phyloP scores from a whole-genome alignment of 2,113 vertebrate genomes.

The Hymenochirus boettgeri region DNA sequence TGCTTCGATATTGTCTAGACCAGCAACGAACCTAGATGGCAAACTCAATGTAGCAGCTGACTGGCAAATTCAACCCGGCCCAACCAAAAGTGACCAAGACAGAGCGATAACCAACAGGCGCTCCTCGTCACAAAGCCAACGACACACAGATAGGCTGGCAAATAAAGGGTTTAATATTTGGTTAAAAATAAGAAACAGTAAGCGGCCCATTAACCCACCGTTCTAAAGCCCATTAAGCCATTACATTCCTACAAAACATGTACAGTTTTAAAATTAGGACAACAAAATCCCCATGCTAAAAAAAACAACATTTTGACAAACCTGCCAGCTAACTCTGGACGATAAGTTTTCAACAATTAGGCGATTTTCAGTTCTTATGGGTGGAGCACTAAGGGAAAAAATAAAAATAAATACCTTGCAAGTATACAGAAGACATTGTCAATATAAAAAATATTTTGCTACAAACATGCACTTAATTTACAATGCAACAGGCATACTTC shows the following conservation, averaged over 20 bases:
- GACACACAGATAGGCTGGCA: constrained; percentile 98
- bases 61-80: constrained; percentile 91
- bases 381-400: constrained; percentile 71
- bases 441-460: no score
- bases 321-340: constrained; percentile 96
- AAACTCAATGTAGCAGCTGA: constrained; percentile 89
- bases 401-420: no score
- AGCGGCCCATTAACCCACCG: constrained; percentile 9
- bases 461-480: no score
- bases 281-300: constrained; percentile 10
- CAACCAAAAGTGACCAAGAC: constrained; percentile 98
- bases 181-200: constrained; percentile 85
- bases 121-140: constrained; percentile 97
- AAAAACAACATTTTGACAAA: constrained; percentile 67
- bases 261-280: neutral
- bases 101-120: constrained; percentile 89
- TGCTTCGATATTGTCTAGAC: constrained; percentile 76
- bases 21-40: constrained; percentile 91
- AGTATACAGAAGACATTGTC: no score
- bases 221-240: constrained; percentile 42
- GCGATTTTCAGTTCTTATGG: constrained; percentile 91
- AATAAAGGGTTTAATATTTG: constrained; percentile 99
- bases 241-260: constrained; percentile 56
- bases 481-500: no score
- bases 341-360: constrained; percentile 94